Conservation (phyloP, 2,888 invertebrate genomes). For the Panorpa germanica region DNA sequence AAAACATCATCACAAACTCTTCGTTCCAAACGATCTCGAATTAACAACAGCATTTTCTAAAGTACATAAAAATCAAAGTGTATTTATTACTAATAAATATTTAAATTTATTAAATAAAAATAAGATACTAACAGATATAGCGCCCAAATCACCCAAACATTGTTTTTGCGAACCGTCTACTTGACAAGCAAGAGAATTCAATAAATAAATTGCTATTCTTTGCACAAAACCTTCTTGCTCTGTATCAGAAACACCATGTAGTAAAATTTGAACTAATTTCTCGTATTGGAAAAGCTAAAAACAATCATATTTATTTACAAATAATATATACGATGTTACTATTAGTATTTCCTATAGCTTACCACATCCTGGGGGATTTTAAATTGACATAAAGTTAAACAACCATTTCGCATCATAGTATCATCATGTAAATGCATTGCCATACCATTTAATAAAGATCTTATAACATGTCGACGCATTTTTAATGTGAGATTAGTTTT, state of each 20-base stretch:
- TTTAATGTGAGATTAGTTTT: slow-evolving; percentile 50
- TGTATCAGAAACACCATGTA: slow-evolving; percentile 63
- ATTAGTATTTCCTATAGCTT: slow-evolving; percentile 20
- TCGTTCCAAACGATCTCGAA: slow-evolving; percentile 57
- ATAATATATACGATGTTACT: slow-evolving; percentile 1
- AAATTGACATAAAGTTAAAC: slow-evolving; percentile 85
- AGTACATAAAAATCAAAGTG: slow-evolving; percentile 12
- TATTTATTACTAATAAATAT: slow-evolving; percentile 4
- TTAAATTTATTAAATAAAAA: slow-evolving; percentile 4
- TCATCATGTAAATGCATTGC: slow-evolving; percentile 66
- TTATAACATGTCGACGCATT: slow-evolving; percentile 62
- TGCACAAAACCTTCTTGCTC: slow-evolving; percentile 85
- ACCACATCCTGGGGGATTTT: slow-evolving; percentile 90
- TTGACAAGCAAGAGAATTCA: slow-evolving; percentile 92
- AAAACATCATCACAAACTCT: slow-evolving; percentile 83
- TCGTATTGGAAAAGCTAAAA: slow-evolving; percentile 77
- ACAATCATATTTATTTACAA: slow-evolving; percentile 10
- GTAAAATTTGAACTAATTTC: slow-evolving; percentile 61
- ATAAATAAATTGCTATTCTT: slow-evolving; percentile 81
- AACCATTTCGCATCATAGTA: slow-evolving; percentile 93
- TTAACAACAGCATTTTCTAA: slow-evolving; percentile 74
- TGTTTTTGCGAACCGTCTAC: slow-evolving; percentile 87
- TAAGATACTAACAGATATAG: slow-evolving; percentile 45
- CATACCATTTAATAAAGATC: slow-evolving; percentile 76
- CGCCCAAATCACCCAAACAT: slow-evolving; percentile 77